Conservation (phyloP, 2,113 vertebrate genomes). For the Apus apus region DNA sequence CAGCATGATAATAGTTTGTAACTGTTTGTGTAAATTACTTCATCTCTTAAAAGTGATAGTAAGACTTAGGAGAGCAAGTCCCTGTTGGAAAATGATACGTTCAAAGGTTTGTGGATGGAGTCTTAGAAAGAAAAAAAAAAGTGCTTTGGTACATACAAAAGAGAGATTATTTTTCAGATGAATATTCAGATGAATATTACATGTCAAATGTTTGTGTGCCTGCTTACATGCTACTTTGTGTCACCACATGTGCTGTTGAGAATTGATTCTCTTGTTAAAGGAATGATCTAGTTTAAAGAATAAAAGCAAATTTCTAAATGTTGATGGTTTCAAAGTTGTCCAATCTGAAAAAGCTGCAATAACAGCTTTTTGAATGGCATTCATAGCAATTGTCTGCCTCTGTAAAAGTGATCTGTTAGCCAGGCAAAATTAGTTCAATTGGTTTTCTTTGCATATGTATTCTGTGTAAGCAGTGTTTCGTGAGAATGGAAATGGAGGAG, state of each 20-base stretch:
- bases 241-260: background rate
- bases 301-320: rapidly evolving
- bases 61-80: background rate
- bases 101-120: background rate
- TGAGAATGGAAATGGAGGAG: background rate
- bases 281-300: background rate
- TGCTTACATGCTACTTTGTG: background rate
- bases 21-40: background rate
- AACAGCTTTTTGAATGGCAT: background rate
- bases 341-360: background rate
- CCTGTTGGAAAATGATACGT: background rate
- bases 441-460: background rate
- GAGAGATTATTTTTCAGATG: background rate
- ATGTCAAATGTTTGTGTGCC: background rate
- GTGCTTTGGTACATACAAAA: background rate
- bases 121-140: background rate
- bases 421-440: background rate
- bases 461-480: background rate
- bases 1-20: background rate
- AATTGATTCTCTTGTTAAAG: background rate
- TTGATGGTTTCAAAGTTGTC: background rate
- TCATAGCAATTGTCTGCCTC: background rate
- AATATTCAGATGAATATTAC: background rate
- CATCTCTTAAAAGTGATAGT: background rate
- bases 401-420: background rate